phyloP scores from a whole-genome alignment of 2,113 vertebrate species.

The Megaceryle torquata region DNA sequence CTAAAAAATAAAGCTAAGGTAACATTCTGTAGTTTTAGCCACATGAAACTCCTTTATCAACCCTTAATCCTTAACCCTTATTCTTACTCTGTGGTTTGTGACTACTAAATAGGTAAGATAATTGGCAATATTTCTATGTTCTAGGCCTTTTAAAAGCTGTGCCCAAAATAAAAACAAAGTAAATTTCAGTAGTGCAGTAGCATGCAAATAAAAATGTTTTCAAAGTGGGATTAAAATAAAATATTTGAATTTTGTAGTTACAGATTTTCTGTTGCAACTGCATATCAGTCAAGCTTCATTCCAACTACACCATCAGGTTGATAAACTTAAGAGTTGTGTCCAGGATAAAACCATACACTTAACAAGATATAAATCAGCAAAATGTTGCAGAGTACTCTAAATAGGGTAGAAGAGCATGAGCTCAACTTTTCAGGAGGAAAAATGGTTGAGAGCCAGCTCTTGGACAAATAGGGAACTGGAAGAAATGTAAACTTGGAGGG shows the following conservation, averaged over 20 bases:
- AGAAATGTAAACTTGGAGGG: background rate
- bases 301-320: background rate
- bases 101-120: background rate
- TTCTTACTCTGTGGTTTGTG: background rate
- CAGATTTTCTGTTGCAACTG: background rate
- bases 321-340: background rate
- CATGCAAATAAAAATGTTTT: background rate
- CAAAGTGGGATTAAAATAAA: background rate
- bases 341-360: background rate
- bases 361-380: background rate
- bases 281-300: background rate
- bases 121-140: background rate
- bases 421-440: background rate
- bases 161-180: background rate
- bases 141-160: background rate
- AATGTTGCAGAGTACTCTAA: background rate
- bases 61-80: background rate
- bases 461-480: background rate
- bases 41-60: background rate
- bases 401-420: background rate
- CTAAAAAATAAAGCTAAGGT: background rate
- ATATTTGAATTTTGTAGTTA: background rate
- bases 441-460: background rate
- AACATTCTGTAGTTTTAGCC: background rate
- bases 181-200: background rate